phyloP scores from a whole-genome alignment of 2,113 vertebrate genomes.

The Rhinoderma darwinii region DNA sequence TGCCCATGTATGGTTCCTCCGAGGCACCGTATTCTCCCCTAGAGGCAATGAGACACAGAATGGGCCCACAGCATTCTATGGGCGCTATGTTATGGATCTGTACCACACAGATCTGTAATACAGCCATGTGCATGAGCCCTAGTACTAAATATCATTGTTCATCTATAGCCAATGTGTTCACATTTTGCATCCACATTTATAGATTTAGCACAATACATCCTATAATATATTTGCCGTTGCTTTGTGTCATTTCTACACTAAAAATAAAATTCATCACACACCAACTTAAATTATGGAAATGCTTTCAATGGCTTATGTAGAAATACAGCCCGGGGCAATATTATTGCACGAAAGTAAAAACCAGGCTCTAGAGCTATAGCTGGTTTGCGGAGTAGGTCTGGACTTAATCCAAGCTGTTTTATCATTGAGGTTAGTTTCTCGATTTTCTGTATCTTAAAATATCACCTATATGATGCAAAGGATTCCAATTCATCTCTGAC shows the following conservation, averaged over 20 bases:
- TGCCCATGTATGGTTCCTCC: too few relatives aligned
- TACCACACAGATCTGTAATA: too few relatives aligned
- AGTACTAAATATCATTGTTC: too few relatives aligned
- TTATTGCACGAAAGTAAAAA: neutral
- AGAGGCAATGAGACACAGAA: too few relatives aligned
- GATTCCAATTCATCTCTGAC: too few relatives aligned
- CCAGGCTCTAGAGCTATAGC: neutral
- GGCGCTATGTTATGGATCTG: too few relatives aligned
- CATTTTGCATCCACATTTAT: neutral
- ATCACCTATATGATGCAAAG: neutral
- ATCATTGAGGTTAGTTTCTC: neutral
- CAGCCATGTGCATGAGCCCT: too few relatives aligned
- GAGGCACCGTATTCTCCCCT: too few relatives aligned
- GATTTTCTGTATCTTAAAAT: neutral
- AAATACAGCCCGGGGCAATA: slow-evolving; percentile 4
- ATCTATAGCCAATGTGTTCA: neutral
- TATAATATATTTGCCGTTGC: neutral
- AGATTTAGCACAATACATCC: neutral
- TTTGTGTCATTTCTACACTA: neutral
- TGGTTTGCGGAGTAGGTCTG: neutral
- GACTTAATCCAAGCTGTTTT: neutral
- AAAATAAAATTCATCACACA: neutral
- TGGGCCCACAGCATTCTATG: too few relatives aligned
- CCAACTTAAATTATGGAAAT: slow-evolving; percentile 25
- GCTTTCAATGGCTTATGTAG: neutral